Evolutionary conservation across 2,113 vertebrate genomes (phyloP).

Genomic region (Ciconia maguari): DNA sequence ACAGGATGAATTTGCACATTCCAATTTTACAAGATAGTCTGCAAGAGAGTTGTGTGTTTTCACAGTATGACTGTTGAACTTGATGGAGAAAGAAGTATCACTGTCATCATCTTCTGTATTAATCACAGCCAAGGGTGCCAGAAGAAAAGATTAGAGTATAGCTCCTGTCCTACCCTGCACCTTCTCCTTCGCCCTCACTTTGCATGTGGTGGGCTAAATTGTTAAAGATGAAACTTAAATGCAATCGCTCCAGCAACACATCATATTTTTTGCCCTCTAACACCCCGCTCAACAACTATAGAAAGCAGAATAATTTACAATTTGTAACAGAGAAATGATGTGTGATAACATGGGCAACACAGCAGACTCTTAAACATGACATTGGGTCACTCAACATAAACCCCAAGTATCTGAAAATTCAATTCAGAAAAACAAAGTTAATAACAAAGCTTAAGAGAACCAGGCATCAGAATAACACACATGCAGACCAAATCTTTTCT

Average conservation of each 20-base stretch:
- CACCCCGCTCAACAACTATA: background rate
- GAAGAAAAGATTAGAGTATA: background rate
- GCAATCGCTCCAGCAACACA: background rate
- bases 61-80: background rate
- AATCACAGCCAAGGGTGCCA: background rate
- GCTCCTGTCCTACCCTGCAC: background rate
- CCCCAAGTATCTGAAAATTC: background rate
- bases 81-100: background rate
- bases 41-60: background rate
- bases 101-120: background rate
- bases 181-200: background rate
- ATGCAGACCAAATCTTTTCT: background rate
- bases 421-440: slow-evolving; percentile 6
- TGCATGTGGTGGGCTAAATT: background rate
- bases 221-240: background rate
- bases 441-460: slow-evolving; percentile 14
- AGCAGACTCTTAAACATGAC: background rate
- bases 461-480: slow-evolving; percentile 16
- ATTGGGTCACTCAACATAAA: background rate
- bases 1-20: background rate
- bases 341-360: background rate
- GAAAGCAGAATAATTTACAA: background rate
- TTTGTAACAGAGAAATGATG: fast-evolving
- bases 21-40: background rate
- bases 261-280: background rate